A percentile compares a stretch with the other conserved stretches of the same genome.
Evolutionary conservation across 2,888 invertebrate species (phyloP).

Genomic region (Vannuccia rotundouncinata): DNA sequence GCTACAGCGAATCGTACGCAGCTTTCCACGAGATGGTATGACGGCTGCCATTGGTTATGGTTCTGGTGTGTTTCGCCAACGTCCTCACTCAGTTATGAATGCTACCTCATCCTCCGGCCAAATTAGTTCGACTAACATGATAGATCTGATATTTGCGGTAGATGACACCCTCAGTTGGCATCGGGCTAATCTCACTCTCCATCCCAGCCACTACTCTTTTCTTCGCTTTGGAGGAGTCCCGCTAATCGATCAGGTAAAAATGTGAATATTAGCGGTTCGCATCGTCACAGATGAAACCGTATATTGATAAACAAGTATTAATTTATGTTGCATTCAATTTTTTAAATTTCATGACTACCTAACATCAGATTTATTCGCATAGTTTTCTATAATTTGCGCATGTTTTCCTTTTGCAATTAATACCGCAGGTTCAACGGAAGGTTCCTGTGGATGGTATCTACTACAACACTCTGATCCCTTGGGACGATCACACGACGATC

Average conservation of each 20-base stretch:
- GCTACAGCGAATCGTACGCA: constrained; percentile 1
- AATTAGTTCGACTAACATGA: constrained; percentile 27
- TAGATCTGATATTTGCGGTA: constrained; percentile 38
- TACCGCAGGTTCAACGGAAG: background rate
- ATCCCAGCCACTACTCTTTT: constrained; percentile 36
- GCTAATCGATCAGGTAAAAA: background rate
- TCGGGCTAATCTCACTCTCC: background rate
- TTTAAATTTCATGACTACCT: too few species aligned
- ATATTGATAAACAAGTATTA: too few species aligned
- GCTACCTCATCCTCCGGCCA: background rate
- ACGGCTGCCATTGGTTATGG: constrained; percentile 40
- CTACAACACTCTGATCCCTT: constrained; percentile 36
- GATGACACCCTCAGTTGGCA: constrained; percentile 36
- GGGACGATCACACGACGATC: background rate
- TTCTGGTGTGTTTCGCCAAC: constrained; percentile 38
- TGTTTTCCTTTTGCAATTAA: too few species aligned
- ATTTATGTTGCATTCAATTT: too few species aligned
- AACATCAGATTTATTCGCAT: too few species aligned
- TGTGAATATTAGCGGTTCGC: too few species aligned
- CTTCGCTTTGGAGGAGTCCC: too few species aligned
- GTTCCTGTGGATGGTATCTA: constrained; percentile 3
- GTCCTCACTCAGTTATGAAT: background rate
- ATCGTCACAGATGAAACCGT: too few species aligned
- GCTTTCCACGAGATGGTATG: constrained; percentile 25
- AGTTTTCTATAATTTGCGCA: too few species aligned